Base-by-base conservation (phyloP, 2,888 invertebrate species). In the Melangyna quadrimaculata region DNA sequence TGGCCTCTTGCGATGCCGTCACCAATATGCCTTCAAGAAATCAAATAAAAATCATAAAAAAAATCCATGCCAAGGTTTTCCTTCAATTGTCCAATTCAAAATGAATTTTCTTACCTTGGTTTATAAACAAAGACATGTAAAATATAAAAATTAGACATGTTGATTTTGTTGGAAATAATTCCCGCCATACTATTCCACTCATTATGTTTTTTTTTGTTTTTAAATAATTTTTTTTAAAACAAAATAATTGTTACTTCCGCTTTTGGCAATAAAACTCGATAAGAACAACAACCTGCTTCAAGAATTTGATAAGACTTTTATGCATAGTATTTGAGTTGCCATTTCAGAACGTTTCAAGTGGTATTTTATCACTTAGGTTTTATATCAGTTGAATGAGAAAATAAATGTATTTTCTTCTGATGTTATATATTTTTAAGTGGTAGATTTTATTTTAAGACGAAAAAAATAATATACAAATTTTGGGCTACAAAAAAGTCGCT, bases 51-150 rank as follows among this genome's bases (percentile, higher is more conserved):
- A n/a, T n/a, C 1, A 4, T 24, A 5, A 40, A 29, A 0, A 32
- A 59, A 65, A 74, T 74, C 29, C 35, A 43, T 59, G 75, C 73
- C 65, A 70, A 84, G 61, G 72, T 61, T 67, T 72, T 65, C 32
- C 22, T 6, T 35, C 7, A 12, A 51, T 51, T 24, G 24, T 51
- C 17, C 5, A 14, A 63, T 51, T 27, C 5, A 14, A 63, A 9
- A 3, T 24, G 1, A 8, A 12, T 24, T 6, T 43, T 89, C 92
- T 91, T 94, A 98, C 98, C 98, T 95, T 98, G 98, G 91, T 96
- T 97, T 70, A 98, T 96, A 92, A 98, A 98, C 72, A 98, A 93
- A 87, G 95, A 94, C 93, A 98, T 97, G 90, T 98, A 98, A 29
- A 96, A 93, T 59, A 96, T 92, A 91, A 98, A 98, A 89, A 97